Evolutionary conservation across 2,888 invertebrate genomes (phyloP), one percentile per base, ranked within the genome.

Genomic region (Drosophila mimica): DNA sequence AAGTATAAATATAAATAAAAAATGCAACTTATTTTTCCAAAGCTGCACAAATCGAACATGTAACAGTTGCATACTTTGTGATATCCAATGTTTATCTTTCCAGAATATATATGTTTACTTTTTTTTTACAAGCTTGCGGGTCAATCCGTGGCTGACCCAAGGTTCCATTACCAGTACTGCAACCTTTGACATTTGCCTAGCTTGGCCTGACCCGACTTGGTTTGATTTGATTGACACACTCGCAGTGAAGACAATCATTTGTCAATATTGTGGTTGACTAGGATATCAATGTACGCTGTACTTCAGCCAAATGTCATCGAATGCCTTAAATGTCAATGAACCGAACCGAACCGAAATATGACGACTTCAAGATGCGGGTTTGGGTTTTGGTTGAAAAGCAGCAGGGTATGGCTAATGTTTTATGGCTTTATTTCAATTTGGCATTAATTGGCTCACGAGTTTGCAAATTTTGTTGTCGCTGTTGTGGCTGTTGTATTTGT

Each of bases 361-460:
- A 62, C 48, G 53, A 31, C 33, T 61, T 38, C 33, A 31, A 73
- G 63, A 68, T 69, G 64, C 46, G 59, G 53, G 59, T 63, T 49
- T 68, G 43, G 59, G 48, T 46, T 15, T 30, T 51, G 46, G 11
- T 49, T 62, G 25, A 61, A 20, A 56, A 59, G 30, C 54, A 48
- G 52, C 40, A 48, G 63, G 67, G 30, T 53, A 62, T 62, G 63
- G 7, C n/a, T 13, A 20, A 71, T 66, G 25, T 67, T 82, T 79
- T 79, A 76, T 82, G 84, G 73, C 70, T 82, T 79, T 79, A 87
- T 89, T 87, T 87, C 82, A 89, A 85, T 89, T 84, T 79, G 60
- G 73, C 67, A 73, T 84, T 89, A 89, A 88, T 89, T 89, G 82
- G 79, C 73, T 58, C 84, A 81, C 76, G 79, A 83, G 72, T 79